Conservation (phyloP, 2,888 invertebrate genomes). For the Cataglyphis altisquamis region DNA sequence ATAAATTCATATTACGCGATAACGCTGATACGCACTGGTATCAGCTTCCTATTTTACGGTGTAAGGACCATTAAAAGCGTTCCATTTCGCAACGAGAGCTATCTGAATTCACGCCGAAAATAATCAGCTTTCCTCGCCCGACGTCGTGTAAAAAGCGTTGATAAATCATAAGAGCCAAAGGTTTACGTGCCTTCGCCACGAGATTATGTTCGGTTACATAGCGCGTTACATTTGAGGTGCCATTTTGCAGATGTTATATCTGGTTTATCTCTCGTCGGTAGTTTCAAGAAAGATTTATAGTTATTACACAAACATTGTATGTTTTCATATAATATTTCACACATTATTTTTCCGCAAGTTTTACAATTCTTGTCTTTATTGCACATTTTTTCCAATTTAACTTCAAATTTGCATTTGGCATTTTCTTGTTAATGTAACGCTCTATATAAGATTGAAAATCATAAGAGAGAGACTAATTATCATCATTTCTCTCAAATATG, state of each 20-base stretch:
- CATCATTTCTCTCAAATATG: not conserved
- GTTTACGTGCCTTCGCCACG: not conserved
- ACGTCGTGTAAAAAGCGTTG: slow-evolving; percentile 30
- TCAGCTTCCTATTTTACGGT: slow-evolving; percentile 46
- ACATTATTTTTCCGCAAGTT: not conserved
- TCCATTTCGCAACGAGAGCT: slow-evolving; percentile 19
- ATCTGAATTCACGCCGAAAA: slow-evolving; percentile 38
- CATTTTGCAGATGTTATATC: slow-evolving; percentile 8
- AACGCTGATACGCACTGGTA: slow-evolving; percentile 39
- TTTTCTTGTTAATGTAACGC: not conserved
- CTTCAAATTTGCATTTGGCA: not conserved
- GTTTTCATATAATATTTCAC: not conserved
- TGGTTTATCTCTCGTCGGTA: not conserved
- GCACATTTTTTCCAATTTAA: not conserved
- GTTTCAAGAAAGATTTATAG: not conserved
- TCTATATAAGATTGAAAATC: slow-evolving; percentile 1
- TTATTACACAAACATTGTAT: not conserved
- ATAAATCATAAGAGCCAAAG: slow-evolving; percentile 28
- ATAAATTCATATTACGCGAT: slow-evolving; percentile 53
- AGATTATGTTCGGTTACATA: slow-evolving; percentile 41
- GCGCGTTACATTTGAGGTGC: slow-evolving; percentile 19
- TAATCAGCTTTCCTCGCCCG: slow-evolving; percentile 29
- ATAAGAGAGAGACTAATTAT: slow-evolving; percentile 13
- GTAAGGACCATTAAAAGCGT: slow-evolving; percentile 41
- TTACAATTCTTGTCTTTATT: not conserved